Base-by-base conservation (phyloP, 2,888 invertebrate species). In the Epinotia ramella region DNA sequence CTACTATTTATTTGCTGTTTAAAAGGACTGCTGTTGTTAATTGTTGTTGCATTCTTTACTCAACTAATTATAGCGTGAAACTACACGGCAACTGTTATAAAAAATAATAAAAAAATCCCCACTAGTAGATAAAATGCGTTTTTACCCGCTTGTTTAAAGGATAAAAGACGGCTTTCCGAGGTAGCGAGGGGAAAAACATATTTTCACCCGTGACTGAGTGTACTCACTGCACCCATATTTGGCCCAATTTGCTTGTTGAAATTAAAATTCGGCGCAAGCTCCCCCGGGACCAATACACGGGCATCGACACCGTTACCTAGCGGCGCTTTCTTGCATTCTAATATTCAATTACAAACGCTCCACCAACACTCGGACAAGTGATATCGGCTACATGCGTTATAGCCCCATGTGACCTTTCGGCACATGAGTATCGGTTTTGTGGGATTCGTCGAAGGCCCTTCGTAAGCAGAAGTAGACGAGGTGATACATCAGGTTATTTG, bases 261-360 rank as follows among this genome's bases (percentile, higher is more conserved):
- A 90, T 92, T 91, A 82, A 89, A 91, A 92, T 92, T 92, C 92
- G 90, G 87, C 74, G 70, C 88, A 82, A 84, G 91, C 86, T 88
- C 89, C 90, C 79, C 78, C 73, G 86, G 90, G 89, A 88, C 80
- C 82, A 80, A 81, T 78, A 83, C 87, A 86, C 75, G 79, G 66
- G 77, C 87, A 87, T 88, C 90, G 89, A 90, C 88, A 82, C 78
- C 64, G 79, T 77, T 78, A 78, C 75, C 66, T 67, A 68, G 77
- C 81, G 75, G 79, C 78, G 80, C 83, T 76, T 77, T 78, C 83
- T 62, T 82, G 90, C 89, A 92, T 92, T 90, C 83, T 88, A 91
- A 91, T 89, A 85, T 81, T 85, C 80, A 77, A 84, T 83, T 84
- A 82, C 78, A 69, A 79, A 80, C 78, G 82, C 81, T 24, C 13